phyloP scores from a whole-genome alignment of 2,113 vertebrate genomes.

The Ginglymostoma cirratum region DNA sequence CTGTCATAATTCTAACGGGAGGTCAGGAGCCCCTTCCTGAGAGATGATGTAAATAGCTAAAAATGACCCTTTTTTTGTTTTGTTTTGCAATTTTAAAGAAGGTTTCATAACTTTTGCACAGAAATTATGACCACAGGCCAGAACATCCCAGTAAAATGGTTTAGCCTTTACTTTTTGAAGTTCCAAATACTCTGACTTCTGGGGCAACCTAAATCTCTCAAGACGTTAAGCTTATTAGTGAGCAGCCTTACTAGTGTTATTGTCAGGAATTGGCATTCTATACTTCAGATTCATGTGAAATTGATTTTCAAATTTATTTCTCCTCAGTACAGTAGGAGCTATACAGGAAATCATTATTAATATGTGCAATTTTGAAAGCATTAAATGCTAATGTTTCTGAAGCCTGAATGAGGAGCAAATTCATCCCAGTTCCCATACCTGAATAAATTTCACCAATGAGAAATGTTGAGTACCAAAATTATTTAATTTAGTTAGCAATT shows the following conservation, averaged over 20 bases:
- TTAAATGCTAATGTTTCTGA: neutral
- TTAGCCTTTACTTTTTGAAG: neutral
- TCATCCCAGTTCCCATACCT: neutral
- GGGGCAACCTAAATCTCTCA: neutral
- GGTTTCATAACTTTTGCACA: neutral
- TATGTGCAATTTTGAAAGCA: neutral
- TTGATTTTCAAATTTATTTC: neutral
- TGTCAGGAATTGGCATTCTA: neutral
- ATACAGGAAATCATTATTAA: neutral
- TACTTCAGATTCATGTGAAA: neutral
- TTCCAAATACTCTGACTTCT: neutral
- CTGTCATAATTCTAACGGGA: neutral
- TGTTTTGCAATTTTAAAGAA: neutral
- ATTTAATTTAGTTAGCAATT: neutral
- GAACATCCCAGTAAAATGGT: neutral
- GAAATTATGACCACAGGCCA: neutral
- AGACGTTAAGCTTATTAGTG: neutral
- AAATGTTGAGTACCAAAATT: neutral
- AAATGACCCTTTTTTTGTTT: neutral
- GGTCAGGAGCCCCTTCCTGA: neutral
- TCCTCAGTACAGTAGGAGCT: neutral
- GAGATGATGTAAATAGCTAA: neutral
- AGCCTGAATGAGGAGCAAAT: neutral
- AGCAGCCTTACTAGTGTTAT: neutral
- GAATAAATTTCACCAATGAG: neutral